These are phyloP conservation scores for Mesocricetus auratus DNA, from an alignment of 2,113 vertebrate genomes.

Conservation along the genomic window DNA sequence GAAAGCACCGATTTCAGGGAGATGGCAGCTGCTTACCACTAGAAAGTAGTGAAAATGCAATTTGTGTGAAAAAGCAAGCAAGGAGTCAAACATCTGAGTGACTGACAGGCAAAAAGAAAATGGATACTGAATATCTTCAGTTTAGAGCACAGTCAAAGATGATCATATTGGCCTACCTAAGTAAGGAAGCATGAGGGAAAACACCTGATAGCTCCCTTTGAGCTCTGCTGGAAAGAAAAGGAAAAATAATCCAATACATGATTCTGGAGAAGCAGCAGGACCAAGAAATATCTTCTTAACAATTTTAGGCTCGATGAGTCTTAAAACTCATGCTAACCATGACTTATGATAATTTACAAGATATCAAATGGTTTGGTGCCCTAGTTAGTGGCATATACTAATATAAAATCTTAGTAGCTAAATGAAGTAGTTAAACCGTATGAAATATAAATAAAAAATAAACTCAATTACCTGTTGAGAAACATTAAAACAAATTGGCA, in stretches of 20 bases:
- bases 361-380: not conserved
- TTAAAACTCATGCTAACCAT: not conserved
- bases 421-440: not conserved
- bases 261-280: not conserved
- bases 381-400: not conserved
- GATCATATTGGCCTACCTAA: not conserved
- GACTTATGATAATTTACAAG: not conserved
- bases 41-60: not conserved
- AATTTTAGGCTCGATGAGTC: not conserved
- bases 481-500: not conserved
- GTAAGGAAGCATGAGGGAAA: not conserved
- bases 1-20: not conserved
- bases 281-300: not conserved
- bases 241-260: not conserved
- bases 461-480: not conserved
- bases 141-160: not conserved
- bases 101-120: not conserved
- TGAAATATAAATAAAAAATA: not conserved
- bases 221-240: not conserved
- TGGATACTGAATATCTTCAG: not conserved
- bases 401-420: not conserved
- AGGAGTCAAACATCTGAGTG: rapidly evolving
- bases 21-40: not conserved
- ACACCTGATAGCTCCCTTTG: too few species aligned
- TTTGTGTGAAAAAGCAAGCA: not conserved